These are phyloP conservation scores for Dryas iulia DNA, from an alignment of 1,140 invertebrate genomes.

Conservation along the genomic window DNA sequence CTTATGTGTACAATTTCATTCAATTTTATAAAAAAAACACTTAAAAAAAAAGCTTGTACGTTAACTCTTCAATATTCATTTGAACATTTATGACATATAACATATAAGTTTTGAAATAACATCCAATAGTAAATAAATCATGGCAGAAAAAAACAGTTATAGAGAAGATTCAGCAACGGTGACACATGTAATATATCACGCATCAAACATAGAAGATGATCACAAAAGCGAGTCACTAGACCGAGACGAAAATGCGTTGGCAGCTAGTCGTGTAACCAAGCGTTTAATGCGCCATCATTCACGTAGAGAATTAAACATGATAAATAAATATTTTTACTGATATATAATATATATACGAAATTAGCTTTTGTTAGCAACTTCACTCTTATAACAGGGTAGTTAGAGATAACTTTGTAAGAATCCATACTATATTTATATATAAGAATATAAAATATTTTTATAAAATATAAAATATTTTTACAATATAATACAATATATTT, in stretches of 20 bases:
- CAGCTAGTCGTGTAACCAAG: constrained; percentile 20
- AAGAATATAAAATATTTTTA: too few relatives aligned
- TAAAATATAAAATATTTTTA: too few relatives aligned
- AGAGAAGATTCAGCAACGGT: neutral
- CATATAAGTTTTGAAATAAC: neutral
- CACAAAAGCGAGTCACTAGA: constrained; percentile 21
- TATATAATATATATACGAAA: too few relatives aligned
- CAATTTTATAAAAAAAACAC: too few relatives aligned
- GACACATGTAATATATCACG: constrained; percentile 12
- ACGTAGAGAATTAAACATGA: neutral
- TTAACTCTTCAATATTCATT: neutral
- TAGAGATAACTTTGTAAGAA: too few relatives aligned
- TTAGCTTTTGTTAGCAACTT: too few relatives aligned
- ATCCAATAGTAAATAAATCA: neutral
- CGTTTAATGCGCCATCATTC: constrained; percentile 19
- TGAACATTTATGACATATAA: neutral
- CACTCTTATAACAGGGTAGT: too few relatives aligned
- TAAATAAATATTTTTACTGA: neutral
- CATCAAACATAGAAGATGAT: constrained; percentile 10
- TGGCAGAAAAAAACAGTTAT: neutral
- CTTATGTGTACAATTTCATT: too few relatives aligned
- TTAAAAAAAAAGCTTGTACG: neutral
- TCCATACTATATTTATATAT: too few relatives aligned
- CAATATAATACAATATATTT: too few relatives aligned
- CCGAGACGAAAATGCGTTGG: constrained; percentile 12